Percentiles rank a stretch among this genome's conserved stretches.
Conservation (phyloP, 1,140 invertebrate genomes). For the Drosophila littoralis region DNA sequence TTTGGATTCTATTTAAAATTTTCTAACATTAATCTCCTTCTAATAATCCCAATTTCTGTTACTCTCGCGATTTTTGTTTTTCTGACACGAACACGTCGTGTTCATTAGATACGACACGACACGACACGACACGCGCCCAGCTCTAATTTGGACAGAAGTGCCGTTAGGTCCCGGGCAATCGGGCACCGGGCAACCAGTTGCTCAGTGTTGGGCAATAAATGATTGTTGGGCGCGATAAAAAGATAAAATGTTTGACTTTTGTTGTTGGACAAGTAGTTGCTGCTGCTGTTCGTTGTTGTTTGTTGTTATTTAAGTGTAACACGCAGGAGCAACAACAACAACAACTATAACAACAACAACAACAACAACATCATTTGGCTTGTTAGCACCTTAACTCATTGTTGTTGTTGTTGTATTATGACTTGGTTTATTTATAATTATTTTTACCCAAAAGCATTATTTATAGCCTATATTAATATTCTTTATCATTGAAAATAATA, state of each 20-base stretch:
- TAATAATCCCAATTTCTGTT: too few relatives aligned
- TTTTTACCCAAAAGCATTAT: slow-evolving; percentile 74
- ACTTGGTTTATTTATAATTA: slow-evolving; percentile 75
- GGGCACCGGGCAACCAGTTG: slow-evolving; percentile 50
- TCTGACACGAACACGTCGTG: neutral
- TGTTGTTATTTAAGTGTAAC: slow-evolving; percentile 65
- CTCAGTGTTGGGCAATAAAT: slow-evolving; percentile 76
- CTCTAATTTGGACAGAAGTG: slow-evolving; percentile 19
- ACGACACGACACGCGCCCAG: neutral
- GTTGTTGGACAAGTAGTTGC: slow-evolving; percentile 53
- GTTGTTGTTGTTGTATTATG: slow-evolving; percentile 45
- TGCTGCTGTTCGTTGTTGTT: slow-evolving; percentile 24
- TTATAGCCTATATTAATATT: slow-evolving; percentile 84
- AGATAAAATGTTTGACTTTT: slow-evolving; percentile 81
- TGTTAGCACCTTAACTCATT: slow-evolving; percentile 70
- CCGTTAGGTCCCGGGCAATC: slow-evolving; percentile 15
- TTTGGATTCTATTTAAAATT: too few relatives aligned
- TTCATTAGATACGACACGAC: neutral
- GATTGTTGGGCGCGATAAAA: slow-evolving; percentile 82
- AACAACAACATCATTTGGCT: slow-evolving; percentile 61
- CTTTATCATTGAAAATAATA: slow-evolving; percentile 81
- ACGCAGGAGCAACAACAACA: slow-evolving; percentile 51
- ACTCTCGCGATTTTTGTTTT: too few relatives aligned
- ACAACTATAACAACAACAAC: slow-evolving; percentile 29
- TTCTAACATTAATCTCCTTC: too few relatives aligned